A percentile compares a stretch with the other conserved stretches of the same genome.
Evolutionary conservation across 2,888 invertebrate genomes (phyloP).

Genomic region (Lomographa bimaculata): DNA sequence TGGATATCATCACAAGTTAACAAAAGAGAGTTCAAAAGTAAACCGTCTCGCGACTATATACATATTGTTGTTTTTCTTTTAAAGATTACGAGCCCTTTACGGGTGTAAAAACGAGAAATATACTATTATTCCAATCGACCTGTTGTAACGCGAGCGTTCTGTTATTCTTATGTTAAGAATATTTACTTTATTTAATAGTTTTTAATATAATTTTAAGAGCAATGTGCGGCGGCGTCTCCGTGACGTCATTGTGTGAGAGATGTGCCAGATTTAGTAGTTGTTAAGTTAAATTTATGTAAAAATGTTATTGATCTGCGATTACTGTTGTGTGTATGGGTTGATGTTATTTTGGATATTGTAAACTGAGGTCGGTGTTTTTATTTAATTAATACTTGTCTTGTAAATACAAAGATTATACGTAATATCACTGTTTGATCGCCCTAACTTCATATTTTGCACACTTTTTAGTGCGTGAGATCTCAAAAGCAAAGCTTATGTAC

Average conservation of each 20-base stretch:
- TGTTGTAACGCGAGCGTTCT: slow-evolving; percentile 49
- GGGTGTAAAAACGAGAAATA: slow-evolving; percentile 10
- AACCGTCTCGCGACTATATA: no score
- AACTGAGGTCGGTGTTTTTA: slow-evolving; percentile 17
- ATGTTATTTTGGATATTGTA: slow-evolving; percentile 24
- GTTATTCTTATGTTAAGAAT: slow-evolving; percentile 81
- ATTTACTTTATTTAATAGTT: slow-evolving; percentile 64
- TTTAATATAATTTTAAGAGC: slow-evolving; percentile 38
- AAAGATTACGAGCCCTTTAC: no score
- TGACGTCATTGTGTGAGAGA: slow-evolving; percentile 49
- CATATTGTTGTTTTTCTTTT: no score
- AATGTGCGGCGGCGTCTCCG: slow-evolving; percentile 49
- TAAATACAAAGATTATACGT: slow-evolving; percentile 18
- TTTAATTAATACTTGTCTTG: slow-evolving; percentile 15
- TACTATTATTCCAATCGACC: slow-evolving; percentile 46
- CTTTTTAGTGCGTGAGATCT: slow-evolving; percentile 22
- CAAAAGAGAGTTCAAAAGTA: no score
- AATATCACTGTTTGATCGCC: slow-evolving; percentile 8
- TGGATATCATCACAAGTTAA: no score
- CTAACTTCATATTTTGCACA: slow-evolving; percentile 7
- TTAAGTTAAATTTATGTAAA: slow-evolving; percentile 42
- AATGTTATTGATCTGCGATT: slow-evolving; percentile 65
- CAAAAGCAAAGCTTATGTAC: slow-evolving; percentile 25
- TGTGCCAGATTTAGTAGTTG: slow-evolving; percentile 64
- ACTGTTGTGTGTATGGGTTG: slow-evolving; percentile 36